phyloP scores from a whole-genome alignment of 2,113 vertebrate species.

The Nematolebias whitei region DNA sequence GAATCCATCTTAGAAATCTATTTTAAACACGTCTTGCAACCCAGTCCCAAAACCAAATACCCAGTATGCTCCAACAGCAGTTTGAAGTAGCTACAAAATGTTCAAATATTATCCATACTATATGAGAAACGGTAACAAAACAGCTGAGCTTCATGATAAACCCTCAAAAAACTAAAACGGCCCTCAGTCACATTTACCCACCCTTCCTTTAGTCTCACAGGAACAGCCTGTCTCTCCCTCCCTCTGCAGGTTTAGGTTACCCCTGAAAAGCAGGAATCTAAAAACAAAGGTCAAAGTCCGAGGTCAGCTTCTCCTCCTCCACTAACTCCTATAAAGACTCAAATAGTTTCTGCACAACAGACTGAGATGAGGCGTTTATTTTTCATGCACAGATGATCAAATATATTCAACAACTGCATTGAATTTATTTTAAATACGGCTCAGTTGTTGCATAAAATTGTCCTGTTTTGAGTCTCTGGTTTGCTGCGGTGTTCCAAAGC shows the following conservation, averaged over 20 bases:
- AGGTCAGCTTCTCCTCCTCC: conserved; percentile 54
- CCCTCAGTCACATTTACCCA: background rate
- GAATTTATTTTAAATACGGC: background rate
- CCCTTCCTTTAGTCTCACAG: background rate
- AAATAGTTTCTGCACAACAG: conserved; percentile 8
- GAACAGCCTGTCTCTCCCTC: conserved; percentile 11
- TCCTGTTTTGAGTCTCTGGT: background rate
- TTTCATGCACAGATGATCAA: conserved; percentile 1
- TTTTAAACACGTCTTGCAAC: background rate
- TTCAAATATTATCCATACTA: background rate
- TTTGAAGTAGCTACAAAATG: background rate
- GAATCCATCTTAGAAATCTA: no score
- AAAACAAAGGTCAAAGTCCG: conserved; percentile 57
- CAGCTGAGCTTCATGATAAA: background rate
- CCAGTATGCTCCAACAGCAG: background rate
- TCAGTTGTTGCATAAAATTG: background rate
- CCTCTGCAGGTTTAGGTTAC: conserved; percentile 47
- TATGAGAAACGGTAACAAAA: background rate
- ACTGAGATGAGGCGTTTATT: conserved; percentile 3
- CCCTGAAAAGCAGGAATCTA: conserved; percentile 46
- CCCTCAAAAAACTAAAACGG: no score
- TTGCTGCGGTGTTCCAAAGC: no score
- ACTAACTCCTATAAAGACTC: conserved; percentile 31
- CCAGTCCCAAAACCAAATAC: background rate
- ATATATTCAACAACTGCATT: background rate